A percentile compares a stretch with the other conserved stretches of the same genome.
phyloP scores from a whole-genome alignment of 2,888 invertebrate genomes.

The Drosophila parthenogenetica region DNA sequence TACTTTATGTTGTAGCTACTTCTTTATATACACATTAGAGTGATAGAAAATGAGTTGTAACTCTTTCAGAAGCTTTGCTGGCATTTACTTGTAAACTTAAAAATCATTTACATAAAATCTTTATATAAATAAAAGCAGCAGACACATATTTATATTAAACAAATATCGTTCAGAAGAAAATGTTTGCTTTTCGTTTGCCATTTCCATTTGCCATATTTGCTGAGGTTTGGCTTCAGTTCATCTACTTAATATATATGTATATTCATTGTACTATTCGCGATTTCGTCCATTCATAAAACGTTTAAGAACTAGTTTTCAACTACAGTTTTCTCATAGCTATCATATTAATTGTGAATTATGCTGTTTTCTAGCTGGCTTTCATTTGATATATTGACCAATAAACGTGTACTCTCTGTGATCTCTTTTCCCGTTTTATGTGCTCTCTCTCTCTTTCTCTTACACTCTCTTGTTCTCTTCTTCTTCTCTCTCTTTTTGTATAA shows the following conservation, averaged over 20 bases:
- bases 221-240: slow-evolving; percentile 43
- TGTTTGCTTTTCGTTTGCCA: slow-evolving; percentile 32
- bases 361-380: slow-evolving; percentile 57
- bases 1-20: not conserved
- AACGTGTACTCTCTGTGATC: slow-evolving; percentile 76
- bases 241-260: slow-evolving; percentile 10
- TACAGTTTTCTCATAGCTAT: slow-evolving; percentile 44
- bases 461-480: slow-evolving; percentile 67
- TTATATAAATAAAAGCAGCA: not conserved
- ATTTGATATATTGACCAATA: slow-evolving; percentile 65
- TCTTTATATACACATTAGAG: not conserved
- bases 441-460: slow-evolving; percentile 56
- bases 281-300: slow-evolving; percentile 21
- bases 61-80: no score
- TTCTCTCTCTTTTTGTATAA: slow-evolving; percentile 51
- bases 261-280: slow-evolving; percentile 25
- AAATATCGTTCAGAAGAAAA: slow-evolving; percentile 15
- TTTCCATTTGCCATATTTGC: slow-evolving; percentile 14
- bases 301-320: slow-evolving; percentile 30
- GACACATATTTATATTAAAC: slow-evolving; percentile 17
- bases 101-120: not conserved
- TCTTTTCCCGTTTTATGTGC: slow-evolving; percentile 81
- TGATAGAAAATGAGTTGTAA: no score
- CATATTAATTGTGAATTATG: slow-evolving; percentile 18
- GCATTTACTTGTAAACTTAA: no score